A percentile compares a stretch with the other conserved stretches of the same genome.
Conservation (phyloP, 53 echinoderm and acorn worm genomes). For the Echinometra lucunter region DNA sequence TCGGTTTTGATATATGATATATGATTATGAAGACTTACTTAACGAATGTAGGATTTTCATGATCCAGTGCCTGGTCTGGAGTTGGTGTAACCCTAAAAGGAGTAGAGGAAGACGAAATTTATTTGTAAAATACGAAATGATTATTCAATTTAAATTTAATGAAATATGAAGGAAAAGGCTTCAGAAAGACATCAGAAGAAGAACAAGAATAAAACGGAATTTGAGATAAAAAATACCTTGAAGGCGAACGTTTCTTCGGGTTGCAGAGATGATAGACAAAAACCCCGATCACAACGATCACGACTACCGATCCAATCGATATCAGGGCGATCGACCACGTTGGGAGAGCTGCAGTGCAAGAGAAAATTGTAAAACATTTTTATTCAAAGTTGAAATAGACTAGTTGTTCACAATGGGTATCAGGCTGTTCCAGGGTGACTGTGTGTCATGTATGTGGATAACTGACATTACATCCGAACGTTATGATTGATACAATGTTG, state of each 20-base stretch:
- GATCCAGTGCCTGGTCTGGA: neutral
- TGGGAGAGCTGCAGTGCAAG: neutral
- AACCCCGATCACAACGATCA: neutral
- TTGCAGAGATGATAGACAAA: neutral
- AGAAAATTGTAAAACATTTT: neutral
- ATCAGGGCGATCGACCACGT: slow-evolving; percentile 27
- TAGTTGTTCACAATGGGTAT: no score
- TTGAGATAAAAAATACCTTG: neutral
- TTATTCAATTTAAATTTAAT: no score
- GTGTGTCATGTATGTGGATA: no score
- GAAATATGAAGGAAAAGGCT: no score
- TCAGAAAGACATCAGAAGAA: neutral
- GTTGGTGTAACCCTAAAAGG: neutral
- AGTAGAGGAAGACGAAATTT: no score
- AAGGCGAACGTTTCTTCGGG: neutral
- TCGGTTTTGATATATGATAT: no score
- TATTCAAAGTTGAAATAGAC: no score
- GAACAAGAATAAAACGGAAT: neutral
- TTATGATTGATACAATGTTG: neutral
- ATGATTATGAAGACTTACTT: neutral
- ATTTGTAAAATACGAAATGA: no score
- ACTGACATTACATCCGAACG: no score
- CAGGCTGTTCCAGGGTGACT: no score
- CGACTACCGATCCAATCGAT: neutral
- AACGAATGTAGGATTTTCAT: slow-evolving; percentile 1